Base-by-base conservation (phyloP, 2,797 vertebrate species). In the Thunnus albacares region DNA sequence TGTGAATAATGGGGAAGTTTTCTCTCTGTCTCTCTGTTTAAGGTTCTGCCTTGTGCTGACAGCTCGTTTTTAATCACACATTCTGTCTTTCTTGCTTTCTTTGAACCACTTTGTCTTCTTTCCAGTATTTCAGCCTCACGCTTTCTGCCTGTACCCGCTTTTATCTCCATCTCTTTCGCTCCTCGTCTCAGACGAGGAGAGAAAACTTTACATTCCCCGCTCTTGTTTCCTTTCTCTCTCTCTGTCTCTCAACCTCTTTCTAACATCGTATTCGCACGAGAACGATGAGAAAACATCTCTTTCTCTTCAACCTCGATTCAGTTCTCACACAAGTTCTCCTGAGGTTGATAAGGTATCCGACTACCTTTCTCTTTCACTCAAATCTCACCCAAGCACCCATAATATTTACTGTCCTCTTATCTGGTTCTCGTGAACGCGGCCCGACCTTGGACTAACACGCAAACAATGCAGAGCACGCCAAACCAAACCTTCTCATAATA, bases 351-450 rank as follows among this genome's bases (percentile, higher is more conserved):
- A 56, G 28, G 66, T 26, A 15, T 45, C 57, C 0, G 0, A 13
- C 8, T 64, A 30, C 56, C 4, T 57, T 22, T 66, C 58, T 61
- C 6, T 49, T 35, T 35, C 1, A 1, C 71, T 12, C 26, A 51
- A 70, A 68, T 77, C 78, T 80, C 57, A 79, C 62, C 22, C 10
- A 5, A 71, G 53, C 70, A 33, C 52, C 71, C 70, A 77, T 57
- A 84, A 90, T 79, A 78, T 85, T 92, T 87, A 73, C 81, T 6
- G 28, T 71, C 69, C 30, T 57, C 70, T 80, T 77, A 83, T 82
- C 85, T 78, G 0, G 10, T 11, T 52, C 73, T 74, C 26, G 5
- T 22, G 51, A 60, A 18, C 38, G 0, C 3, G 53, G 41, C 55
- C 24, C 24, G 33, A 64, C 83, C 83, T 75, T 89, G 78, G 84